Evolutionary conservation across 2,797 vertebrate species (phyloP).

Genomic region (Bryconaethiops microstoma): DNA sequence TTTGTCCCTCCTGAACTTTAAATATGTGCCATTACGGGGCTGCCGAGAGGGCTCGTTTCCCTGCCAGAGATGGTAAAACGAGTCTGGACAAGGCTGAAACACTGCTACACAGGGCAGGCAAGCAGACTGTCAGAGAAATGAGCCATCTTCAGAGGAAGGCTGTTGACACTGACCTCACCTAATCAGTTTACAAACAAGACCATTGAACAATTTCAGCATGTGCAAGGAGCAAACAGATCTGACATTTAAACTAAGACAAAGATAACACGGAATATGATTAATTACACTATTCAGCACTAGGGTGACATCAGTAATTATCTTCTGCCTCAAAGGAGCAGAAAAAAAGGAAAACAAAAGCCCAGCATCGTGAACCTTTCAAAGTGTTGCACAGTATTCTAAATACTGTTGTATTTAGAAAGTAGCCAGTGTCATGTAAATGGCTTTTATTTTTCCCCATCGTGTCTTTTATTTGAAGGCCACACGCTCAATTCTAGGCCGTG

Average conservation of each 20-base stretch:
- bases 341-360: slow-evolving; percentile 39
- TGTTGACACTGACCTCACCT: slow-evolving; percentile 80
- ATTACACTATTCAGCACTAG: slow-evolving; percentile 40
- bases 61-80: slow-evolving; percentile 63
- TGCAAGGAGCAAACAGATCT: slow-evolving; percentile 54
- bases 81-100: slow-evolving; percentile 74
- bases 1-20: slow-evolving; percentile 39
- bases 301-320: slow-evolving; percentile 40
- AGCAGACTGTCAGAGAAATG: slow-evolving; percentile 44
- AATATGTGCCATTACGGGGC: slow-evolving; percentile 51
- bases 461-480: slow-evolving; percentile 72
- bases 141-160: slow-evolving; percentile 72
- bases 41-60: slow-evolving; percentile 49
- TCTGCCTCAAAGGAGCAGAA: slow-evolving; percentile 19
- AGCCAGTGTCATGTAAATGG: slow-evolving; percentile 78
- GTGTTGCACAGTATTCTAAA: slow-evolving; percentile 14
- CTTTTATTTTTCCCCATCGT: slow-evolving; percentile 74
- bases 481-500: slow-evolving; percentile 70
- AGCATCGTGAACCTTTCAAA: slow-evolving; percentile 31
- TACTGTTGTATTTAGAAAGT: slow-evolving; percentile 61
- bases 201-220: slow-evolving; percentile 72
- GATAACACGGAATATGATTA: slow-evolving; percentile 48
- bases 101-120: slow-evolving; percentile 54
- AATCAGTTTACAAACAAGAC: slow-evolving; percentile 80
- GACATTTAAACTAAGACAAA: slow-evolving; percentile 30